Base-by-base conservation (phyloP, 1,140 invertebrate species). In the Drosophila elegans region DNA sequence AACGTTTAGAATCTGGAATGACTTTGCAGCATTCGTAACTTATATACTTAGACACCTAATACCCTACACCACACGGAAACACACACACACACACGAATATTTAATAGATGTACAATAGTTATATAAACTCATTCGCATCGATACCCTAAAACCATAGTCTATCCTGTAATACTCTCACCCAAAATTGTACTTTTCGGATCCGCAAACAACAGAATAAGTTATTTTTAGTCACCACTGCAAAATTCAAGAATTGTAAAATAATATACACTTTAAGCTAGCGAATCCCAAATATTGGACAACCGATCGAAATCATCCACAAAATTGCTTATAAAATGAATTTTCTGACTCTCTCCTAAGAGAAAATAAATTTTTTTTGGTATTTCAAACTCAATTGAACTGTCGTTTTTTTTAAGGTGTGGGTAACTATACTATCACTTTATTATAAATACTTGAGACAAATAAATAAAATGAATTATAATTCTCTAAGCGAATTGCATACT, bases 311-410 rank as follows among this genome's bases (percentile, higher is more conserved):
- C 67, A 71, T 49, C 51, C 68, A 69, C 44, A 4, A 67, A 75
- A 67, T 75, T 76, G 72, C 62, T 54, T 49, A 63, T 41, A 74
- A 74, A 44, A 53, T 51, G 71, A 63, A 80, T 74, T 85, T 77
- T 81, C 81, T 52, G 59, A 77, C 55, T 74, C 66, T 76, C 56
- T 80, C 60, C 52, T 71, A 69, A 45, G 73, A 62, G 73, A 44
- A 80, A 84, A 84, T 84, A 84, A 84, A 84, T 64, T 77, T 85
- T 85, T 84, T 84, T 84, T 80, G 81, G 82, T 84, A 86, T 81
- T 84, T 83, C 80, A 83, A 78, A 79, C 80, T 84, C 52, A 80
- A 60, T 27, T 12, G 25, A 9, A 21, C 4, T n/a, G 36, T 0
- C 11, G n/a, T 57, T 71, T 74, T 57, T 4, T 11, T 62, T 54